Base-by-base conservation (phyloP, 1,140 invertebrate genomes). In the Ylistrum balloti region DNA sequence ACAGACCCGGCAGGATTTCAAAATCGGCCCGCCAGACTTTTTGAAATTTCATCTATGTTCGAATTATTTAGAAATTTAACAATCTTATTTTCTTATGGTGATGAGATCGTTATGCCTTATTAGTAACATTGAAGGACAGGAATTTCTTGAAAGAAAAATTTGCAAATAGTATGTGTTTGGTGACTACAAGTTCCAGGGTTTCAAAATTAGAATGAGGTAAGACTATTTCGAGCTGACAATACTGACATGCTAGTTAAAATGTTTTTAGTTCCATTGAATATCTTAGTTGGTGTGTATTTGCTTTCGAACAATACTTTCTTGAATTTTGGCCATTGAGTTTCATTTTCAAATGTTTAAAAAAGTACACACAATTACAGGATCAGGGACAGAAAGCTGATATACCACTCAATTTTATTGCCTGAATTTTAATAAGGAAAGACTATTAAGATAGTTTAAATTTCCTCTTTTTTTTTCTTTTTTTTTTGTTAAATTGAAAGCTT, bases 271-370 rank as follows among this genome's bases (percentile, higher is more conserved):
- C 28, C 28, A 74, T 74, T 74, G 56, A 74, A 74, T 74, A 5
- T 74, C 41, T 74, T 11, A 3, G 56, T 74, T 28, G 22, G 56
- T 28, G 56, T 74, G 22, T 74, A n/a, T 74, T 74, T 74, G 13
- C 56, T 74, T 74, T 74, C 22, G n/a, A 74, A 74, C 56, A 74
- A 74, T 74, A 9, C 22, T 74, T 5, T 74, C 5, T 28, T 74
- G 56, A 74, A 74, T n/a, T 28, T 0, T 74, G 22, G 56, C 28
- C 56, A n/a, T 74, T 74, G 56, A 74, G 56, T 74, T 74, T 28
- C 56, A 74, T 74, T 74, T 45, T n/a, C 56, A 74, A 74, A 74
- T 74, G 56, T 74, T 45, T n/a, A n/a, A 74, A n/a, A n/a, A 74
- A 74, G 56, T 74, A n/a, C 7, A 74, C 56, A 11, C 28, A 74